Conservation (phyloP, 2,113 vertebrate species). For the Phyllostomus hastatus region DNA sequence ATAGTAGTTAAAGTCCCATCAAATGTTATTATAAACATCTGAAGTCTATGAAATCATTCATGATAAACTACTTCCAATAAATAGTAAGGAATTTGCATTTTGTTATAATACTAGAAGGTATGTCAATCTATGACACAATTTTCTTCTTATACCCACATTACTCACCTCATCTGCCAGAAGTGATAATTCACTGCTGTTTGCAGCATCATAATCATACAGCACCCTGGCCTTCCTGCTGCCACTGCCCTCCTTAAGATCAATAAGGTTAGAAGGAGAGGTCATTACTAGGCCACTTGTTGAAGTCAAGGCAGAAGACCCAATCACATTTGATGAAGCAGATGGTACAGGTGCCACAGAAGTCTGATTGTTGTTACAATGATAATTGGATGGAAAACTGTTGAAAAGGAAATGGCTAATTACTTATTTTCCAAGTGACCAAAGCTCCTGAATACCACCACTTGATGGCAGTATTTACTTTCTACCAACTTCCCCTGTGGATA, state of each 20-base stretch:
- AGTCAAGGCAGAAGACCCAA: conserved; percentile 86
- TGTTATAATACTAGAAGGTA: background rate
- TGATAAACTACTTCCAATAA: background rate
- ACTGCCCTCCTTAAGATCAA: conserved; percentile 88
- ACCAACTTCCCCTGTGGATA: background rate
- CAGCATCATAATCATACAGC: conserved; percentile 97
- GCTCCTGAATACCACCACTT: conserved; percentile 36
- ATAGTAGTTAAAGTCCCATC: background rate
- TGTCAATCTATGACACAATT: background rate
- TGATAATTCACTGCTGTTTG: conserved; percentile 95
- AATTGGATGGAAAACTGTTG: conserved; percentile 93
- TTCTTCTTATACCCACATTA: background rate
- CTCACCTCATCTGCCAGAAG: conserved; percentile 97
- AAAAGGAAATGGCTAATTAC: conserved; percentile 40
- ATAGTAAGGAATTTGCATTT: background rate
- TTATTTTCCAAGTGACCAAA: conserved; percentile 30
- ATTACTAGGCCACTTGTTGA: conserved; percentile 81
- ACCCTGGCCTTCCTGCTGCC: conserved; percentile 94
- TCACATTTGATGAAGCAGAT: conserved; percentile 85
- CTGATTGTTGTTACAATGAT: conserved; percentile 95
- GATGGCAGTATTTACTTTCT: conserved; percentile 62
- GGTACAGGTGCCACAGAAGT: conserved; percentile 82
- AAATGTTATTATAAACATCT: conserved; percentile 19
- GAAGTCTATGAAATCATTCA: background rate
- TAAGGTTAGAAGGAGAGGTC: conserved; percentile 84